Evolutionary conservation across 2,797 vertebrate species (phyloP).

Genomic region (Aeoliscus strigatus): DNA sequence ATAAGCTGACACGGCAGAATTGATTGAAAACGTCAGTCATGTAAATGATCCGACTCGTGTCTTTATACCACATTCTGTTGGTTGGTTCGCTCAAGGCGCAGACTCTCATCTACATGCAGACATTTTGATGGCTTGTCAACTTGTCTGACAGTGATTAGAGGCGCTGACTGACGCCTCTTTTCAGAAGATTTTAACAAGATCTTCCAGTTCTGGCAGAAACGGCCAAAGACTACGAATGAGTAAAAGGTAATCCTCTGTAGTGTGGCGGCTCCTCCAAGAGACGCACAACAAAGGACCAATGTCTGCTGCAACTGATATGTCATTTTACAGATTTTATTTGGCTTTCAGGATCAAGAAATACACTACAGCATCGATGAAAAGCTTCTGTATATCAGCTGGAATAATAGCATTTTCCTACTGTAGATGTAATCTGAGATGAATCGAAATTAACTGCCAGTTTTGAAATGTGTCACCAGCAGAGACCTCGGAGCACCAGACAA

Average conservation of each 20-base stretch:
- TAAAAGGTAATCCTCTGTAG: slow-evolving; percentile 9
- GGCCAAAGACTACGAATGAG: slow-evolving; percentile 15
- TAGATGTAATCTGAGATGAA: neutral
- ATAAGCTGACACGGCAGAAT: too few species aligned
- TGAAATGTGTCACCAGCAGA: neutral
- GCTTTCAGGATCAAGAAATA: too few species aligned
- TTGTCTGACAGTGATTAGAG: slow-evolving; percentile 31
- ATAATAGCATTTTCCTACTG: neutral
- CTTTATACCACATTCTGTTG: slow-evolving; percentile 13
- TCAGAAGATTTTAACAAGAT: slow-evolving; percentile 31
- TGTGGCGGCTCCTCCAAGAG: neutral
- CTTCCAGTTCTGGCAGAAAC: slow-evolving; percentile 14
- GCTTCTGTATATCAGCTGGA: neutral
- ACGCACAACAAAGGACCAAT: neutral
- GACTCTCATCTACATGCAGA: slow-evolving; percentile 32
- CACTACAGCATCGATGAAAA: too few species aligned
- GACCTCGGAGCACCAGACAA: neutral
- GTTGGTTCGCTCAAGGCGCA: slow-evolving; percentile 20
- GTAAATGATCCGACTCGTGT: slow-evolving; percentile 4
- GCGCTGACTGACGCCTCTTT: slow-evolving; percentile 18
- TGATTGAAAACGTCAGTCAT: too few species aligned
- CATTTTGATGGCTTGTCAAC: slow-evolving; percentile 25
- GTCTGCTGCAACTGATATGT: neutral
- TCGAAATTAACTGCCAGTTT: neutral
- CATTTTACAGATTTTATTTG: too few species aligned